Base-by-base conservation (phyloP, 2,888 invertebrate genomes). In the Heliconius sara region DNA sequence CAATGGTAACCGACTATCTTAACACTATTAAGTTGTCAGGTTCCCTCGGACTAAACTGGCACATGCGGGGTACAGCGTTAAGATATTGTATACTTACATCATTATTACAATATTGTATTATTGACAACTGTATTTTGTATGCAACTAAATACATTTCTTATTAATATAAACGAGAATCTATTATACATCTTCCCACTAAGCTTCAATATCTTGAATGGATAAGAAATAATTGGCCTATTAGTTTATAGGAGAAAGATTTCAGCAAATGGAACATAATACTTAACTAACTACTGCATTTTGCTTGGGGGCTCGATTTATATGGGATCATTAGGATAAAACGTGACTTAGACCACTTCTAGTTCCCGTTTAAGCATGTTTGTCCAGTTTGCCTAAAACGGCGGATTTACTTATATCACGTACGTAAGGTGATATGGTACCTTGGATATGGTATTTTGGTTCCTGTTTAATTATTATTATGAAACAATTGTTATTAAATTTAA, bases 311-410 rank as follows among this genome's bases (percentile, higher is more conserved):
- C 16, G 43, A 70, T 70, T 70, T 70, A 70, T 47, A 70, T 70
- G 43, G 16, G 25, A 70, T 70, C 70, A 47, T 70, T 47, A 70
- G 70, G 13, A 43, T 25, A 70, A 47, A 70, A 70, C 70, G 70
- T 70, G 43, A 70, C 70, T 43, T 70, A 25, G 25, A 9, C n/a
- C 34, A 22, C 16, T 43, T 25, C 25, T 68, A 68, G 25, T 47
- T 70, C 43, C 70, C 7, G 70, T 16, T 70, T 68, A 1, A 70
- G 25, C 43, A 70, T 70, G 30, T 30, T 27, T 67, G 43, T 25
- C 43, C 39, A 70, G 43, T 70, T 22, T 68, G 25, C 43, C 39
- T 25, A 43, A 43, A 25, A 70, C 7, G 27, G 16, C 27, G 19
- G 30, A 34, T 43, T 10, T 25, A 43, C 70, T 70, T 70, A 25